Evolutionary conservation across 2,888 invertebrate genomes (phyloP).

Genomic region (Chymomyza amoena): DNA sequence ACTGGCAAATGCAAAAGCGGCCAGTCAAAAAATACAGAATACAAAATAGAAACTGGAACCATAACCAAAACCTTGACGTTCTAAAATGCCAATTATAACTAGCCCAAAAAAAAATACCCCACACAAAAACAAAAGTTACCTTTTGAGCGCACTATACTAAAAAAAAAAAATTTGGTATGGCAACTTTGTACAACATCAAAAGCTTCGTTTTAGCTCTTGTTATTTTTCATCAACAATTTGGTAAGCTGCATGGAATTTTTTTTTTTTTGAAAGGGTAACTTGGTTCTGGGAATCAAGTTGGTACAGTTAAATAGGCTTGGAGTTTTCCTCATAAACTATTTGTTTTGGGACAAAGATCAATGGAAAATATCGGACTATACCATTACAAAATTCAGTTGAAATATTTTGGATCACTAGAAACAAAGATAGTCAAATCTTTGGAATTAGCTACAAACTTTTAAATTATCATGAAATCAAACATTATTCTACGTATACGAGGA

Average conservation of each 20-base stretch:
- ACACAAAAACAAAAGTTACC: slow-evolving; percentile 51
- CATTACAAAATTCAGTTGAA: too few relatives aligned
- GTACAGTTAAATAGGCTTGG: too few relatives aligned
- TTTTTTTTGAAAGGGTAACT: slow-evolving; percentile 10
- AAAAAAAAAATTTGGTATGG: not conserved
- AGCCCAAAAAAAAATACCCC: slow-evolving; percentile 31
- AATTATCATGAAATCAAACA: too few relatives aligned
- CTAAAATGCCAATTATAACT: slow-evolving; percentile 72
- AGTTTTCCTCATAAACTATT: too few relatives aligned
- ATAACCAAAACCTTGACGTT: slow-evolving; percentile 58
- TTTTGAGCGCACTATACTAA: slow-evolving; percentile 17
- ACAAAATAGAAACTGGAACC: slow-evolving; percentile 21
- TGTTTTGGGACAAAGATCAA: too few relatives aligned
- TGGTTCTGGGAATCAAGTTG: slow-evolving; percentile 35
- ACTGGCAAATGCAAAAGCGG: not conserved
- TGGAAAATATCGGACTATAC: too few relatives aligned
- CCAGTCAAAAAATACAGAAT: slow-evolving; percentile 5
- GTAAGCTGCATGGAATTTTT: slow-evolving; percentile 16
- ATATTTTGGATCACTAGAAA: too few relatives aligned
- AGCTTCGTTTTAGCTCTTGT: slow-evolving; percentile 9
- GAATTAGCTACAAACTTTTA: too few relatives aligned
- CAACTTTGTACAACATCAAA: not conserved
- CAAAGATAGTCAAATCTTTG: too few relatives aligned
- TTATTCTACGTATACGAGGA: too few relatives aligned
- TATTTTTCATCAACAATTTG: slow-evolving; percentile 35